A percentile compares a stretch with the other conserved stretches of the same genome.
Conservation (phyloP, 2,888 invertebrate genomes). For the Andrena chrysosceles region DNA sequence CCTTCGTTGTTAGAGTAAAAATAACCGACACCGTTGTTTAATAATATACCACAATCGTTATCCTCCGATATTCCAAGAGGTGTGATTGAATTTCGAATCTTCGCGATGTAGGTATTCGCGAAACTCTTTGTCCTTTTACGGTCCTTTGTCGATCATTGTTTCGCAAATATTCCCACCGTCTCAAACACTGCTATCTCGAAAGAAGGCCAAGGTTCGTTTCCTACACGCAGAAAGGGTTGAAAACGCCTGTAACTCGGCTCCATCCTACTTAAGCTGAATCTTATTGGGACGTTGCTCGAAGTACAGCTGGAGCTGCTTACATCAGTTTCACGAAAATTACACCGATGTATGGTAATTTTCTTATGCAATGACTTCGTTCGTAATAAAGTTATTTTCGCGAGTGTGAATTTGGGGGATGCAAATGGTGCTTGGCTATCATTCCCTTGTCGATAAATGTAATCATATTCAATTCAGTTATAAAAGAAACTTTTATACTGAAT, state of each 20-base stretch:
- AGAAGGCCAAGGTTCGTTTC: constrained; percentile 42
- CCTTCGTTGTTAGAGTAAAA: constrained; percentile 38
- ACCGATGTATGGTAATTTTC: background rate
- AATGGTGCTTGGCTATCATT: background rate
- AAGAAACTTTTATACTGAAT: background rate
- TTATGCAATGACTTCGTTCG: background rate
- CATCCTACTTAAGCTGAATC: constrained; percentile 10
- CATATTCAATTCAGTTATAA: background rate
- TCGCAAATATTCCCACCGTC: background rate
- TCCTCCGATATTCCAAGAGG: background rate
- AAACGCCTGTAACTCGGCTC: background rate
- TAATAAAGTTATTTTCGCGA: no score
- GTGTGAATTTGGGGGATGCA: no score
- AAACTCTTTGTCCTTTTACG: background rate
- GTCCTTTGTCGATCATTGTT: background rate
- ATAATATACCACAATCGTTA: constrained; percentile 47
- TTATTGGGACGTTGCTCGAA: background rate
- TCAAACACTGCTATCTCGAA: constrained; percentile 9
- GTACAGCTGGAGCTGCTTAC: background rate
- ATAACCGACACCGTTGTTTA: constrained; percentile 34
- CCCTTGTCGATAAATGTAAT: background rate
- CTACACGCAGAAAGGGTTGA: background rate
- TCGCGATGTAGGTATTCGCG: background rate
- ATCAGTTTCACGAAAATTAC: background rate
- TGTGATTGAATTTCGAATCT: background rate